Base-by-base conservation (phyloP, 2,888 invertebrate genomes). In the Acronicta leporina region DNA sequence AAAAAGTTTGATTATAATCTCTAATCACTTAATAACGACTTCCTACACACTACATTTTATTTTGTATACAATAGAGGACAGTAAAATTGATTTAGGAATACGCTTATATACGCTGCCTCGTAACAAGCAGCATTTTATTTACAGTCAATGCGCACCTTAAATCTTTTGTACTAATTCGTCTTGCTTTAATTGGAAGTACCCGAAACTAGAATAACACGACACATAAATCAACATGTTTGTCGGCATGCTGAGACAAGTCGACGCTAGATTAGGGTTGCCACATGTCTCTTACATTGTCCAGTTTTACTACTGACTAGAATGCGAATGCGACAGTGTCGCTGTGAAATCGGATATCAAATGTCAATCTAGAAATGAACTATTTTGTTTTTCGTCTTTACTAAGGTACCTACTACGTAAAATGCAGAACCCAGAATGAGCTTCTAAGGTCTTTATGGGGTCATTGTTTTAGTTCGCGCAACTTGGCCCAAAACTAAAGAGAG, bases 201-300 rank as follows among this genome's bases (percentile, higher is more conserved):
- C 72, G 67, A 75, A 78, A 70, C 77, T 74, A 73, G 76, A 73
- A 75, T 73, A 77, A 75, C 70, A 68, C 55, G 62, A 61, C 55
- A 68, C 64, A 83, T 83, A 84, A 83, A 84, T 85, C 83, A 82
- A 81, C 76, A 75, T 75, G 77, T 82, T 80, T 76, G 73, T 73
- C 68, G 76, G 73, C 68, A 61, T 75, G 69, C 75, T 73, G 73
- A 82, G 82, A 84, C 83, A 80, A 76, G 73, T 79, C 77, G 84
- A 82, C 82, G 80, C 83, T 77, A 70, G 71, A 76, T 64, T 75
- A 74, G 73, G 82, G 80, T 49, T 81, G 73, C 44, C 74, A 62
- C 68, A 52, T 42, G 54, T 54, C 48, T 16, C 40, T 72, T 52
- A 52, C 54, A 60, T 52, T 48, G 51, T 60, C 59, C 55, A 72